phyloP scores from a whole-genome alignment of 64 coral and sea anemone genomes.

The Porites australiensis region DNA sequence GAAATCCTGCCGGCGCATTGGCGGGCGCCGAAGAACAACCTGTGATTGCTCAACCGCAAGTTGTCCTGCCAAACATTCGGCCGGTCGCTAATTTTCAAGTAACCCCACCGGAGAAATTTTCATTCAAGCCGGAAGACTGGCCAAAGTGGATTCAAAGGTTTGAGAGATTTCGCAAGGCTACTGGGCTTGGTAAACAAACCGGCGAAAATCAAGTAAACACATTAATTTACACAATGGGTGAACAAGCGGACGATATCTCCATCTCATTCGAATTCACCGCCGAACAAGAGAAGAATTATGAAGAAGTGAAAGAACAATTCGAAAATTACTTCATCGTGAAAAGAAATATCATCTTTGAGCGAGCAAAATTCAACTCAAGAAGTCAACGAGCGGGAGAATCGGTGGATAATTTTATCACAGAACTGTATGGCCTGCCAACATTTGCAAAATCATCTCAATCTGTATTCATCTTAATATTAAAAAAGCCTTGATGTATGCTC shows the following conservation, averaged over 20 bases:
- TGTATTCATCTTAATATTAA: too few species aligned
- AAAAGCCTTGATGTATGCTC: too few species aligned
- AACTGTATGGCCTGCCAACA: slow-evolving; percentile 37
- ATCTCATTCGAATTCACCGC: background rate
- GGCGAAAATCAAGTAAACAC: too few species aligned
- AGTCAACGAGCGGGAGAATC: slow-evolving; percentile 48
- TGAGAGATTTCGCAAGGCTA: slow-evolving; percentile 17
- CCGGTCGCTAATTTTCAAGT: too few species aligned
- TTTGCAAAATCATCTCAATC: too few species aligned
- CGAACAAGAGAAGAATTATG: slow-evolving; percentile 48
- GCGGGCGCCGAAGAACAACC: too few species aligned
- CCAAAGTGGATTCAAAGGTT: slow-evolving; percentile 28
- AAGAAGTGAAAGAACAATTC: slow-evolving; percentile 8
- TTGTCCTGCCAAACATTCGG: too few species aligned
- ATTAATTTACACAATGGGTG: slow-evolving; percentile 63
- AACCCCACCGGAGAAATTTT: background rate
- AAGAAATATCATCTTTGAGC: slow-evolving; percentile 24
- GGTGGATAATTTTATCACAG: slow-evolving; percentile 46
- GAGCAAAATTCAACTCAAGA: slow-evolving; percentile 57
- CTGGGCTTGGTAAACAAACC: background rate
- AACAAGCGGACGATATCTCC: slow-evolving; percentile 52
- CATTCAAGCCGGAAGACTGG: slow-evolving; percentile 20
- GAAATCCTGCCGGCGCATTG: too few species aligned
- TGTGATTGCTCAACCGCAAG: too few species aligned
- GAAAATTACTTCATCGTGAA: slow-evolving; percentile 22